Conservation (phyloP, 2,888 invertebrate genomes). For the Drosophila anomelani region DNA sequence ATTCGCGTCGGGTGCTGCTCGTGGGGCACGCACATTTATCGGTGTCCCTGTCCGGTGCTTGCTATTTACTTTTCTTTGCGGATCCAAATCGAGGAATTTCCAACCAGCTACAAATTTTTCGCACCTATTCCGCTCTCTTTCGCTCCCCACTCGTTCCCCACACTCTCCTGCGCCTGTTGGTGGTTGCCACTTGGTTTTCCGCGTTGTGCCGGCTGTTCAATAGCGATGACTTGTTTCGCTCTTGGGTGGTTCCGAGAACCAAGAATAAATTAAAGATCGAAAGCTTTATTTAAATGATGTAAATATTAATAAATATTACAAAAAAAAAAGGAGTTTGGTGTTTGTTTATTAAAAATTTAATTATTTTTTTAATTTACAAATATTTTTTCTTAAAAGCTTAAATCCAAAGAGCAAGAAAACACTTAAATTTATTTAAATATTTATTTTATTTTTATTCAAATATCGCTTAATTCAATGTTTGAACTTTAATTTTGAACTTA, state of each 20-base stretch:
- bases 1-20: constrained; percentile 44
- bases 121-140: constrained; percentile 47
- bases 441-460: too few relatives aligned
- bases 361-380: not conserved
- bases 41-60: constrained; percentile 1
- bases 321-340: not conserved
- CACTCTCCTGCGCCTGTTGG: constrained; percentile 20
- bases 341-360: not conserved
- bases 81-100: constrained; percentile 48
- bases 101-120: constrained; percentile 43
- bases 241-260: constrained; percentile 6
- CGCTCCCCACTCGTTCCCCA: constrained; percentile 30
- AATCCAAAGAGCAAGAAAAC: not conserved
- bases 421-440: too few relatives aligned
- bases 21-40: constrained; percentile 58
- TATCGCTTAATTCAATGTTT: too few relatives aligned
- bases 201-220: constrained; percentile 38
- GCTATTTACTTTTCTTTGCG: constrained; percentile 42
- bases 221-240: constrained; percentile 10
- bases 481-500: too few relatives aligned
- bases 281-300: not conserved
- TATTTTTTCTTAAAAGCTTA: not conserved
- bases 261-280: not conserved
- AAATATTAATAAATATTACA: not conserved
- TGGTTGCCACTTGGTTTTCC: constrained; percentile 51